A percentile compares a stretch with the other conserved stretches of the same genome.
These are phyloP conservation scores for Drosophila varians DNA, from an alignment of 1,140 invertebrate genomes.

Conservation along the genomic window DNA sequence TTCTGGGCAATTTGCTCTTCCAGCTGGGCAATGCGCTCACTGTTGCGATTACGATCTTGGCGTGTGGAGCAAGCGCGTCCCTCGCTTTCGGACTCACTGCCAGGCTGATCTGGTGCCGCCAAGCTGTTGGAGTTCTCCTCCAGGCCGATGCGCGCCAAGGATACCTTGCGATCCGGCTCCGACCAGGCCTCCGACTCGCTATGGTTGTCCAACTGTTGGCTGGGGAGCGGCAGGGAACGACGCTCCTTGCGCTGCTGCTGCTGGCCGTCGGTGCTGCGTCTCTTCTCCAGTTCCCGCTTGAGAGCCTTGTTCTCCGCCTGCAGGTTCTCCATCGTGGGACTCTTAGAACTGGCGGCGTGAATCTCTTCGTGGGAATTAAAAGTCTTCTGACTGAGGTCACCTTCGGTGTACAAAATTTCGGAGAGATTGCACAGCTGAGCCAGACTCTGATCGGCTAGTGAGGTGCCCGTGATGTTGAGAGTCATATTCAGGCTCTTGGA, in stretches of 20 bases:
- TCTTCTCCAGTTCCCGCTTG: conserved; percentile 83
- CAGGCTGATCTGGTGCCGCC: conserved; percentile 23
- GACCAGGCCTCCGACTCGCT: conserved; percentile 94
- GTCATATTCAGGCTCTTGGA: conserved; percentile 85
- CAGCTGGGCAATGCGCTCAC: conserved; percentile 84
- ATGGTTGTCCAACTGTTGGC: conserved; percentile 84
- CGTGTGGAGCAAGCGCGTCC: conserved; percentile 32
- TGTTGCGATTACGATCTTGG: conserved; percentile 67
- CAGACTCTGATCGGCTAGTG: conserved; percentile 79
- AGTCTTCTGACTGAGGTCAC: conserved; percentile 58
- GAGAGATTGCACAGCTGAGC: conserved; percentile 84
- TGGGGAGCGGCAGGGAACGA: conserved; percentile 53
- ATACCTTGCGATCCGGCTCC: conserved; percentile 92
- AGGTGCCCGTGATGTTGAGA: conserved; percentile 62
- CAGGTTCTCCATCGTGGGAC: conserved; percentile 80
- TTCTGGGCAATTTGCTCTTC: conserved; percentile 84
- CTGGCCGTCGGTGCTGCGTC: conserved; percentile 42
- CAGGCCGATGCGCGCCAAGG: conserved; percentile 90
- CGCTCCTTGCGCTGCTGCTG: conserved; percentile 57
- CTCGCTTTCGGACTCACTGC: conserved; percentile 78
- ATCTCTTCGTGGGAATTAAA: conserved; percentile 78
- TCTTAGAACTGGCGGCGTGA: conserved; percentile 55
- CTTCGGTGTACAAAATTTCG: conserved; percentile 76
- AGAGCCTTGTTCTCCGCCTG: conserved; percentile 83
- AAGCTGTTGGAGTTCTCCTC: conserved; percentile 67